Base-by-base conservation (phyloP, 1,140 invertebrate genomes). In the Drosophila carrolli region DNA sequence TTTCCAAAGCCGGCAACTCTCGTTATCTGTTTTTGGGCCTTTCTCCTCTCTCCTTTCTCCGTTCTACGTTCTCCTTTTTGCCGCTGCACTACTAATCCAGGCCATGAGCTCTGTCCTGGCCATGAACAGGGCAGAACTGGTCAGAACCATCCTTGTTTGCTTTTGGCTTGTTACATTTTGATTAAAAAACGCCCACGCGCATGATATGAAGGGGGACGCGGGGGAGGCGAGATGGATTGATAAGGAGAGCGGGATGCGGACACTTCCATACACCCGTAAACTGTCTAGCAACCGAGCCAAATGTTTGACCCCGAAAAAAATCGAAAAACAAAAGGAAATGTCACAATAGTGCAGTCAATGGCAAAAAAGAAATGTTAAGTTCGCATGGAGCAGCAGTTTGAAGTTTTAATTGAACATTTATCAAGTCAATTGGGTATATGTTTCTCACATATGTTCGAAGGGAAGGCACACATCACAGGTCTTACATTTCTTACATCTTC, bases 111-210 rank as follows among this genome's bases (percentile, higher is more conserved):
- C 47, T 56, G 58, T 75, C 53, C 66, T 47, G 61, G 66, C 61
- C 73, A 82, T 46, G 59, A 32, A 19, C 43, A 37, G 43, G 10
- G 44, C 29, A n/a, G 51, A 32, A 7, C 47, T 19, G 50, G 41
- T 32, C 46, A 55, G 46, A 65, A 68, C 67, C 58, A 58, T 75
- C 76, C 84, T 84, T 89, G 84, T 88, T 88, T 88, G 84, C 84
- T 89, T 88, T 89, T 88, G 84, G 77, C 84, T 89, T 89, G 84
- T 89, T 89, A 89, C 84, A 89, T 89, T 89, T 89, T 89, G 84
- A 89, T 89, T 89, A 89, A 89, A 89, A 89, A 89, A 84, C 85
- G 84, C 84, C 84, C 84, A 86, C 84, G 84, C 84, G 80, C 76
- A 68, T 83, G 79, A 89, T 72, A 83, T 72, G 63, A 62, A 51